Evolutionary conservation across 2,113 vertebrate genomes (phyloP).

Genomic region (Oceanites oceanicus): DNA sequence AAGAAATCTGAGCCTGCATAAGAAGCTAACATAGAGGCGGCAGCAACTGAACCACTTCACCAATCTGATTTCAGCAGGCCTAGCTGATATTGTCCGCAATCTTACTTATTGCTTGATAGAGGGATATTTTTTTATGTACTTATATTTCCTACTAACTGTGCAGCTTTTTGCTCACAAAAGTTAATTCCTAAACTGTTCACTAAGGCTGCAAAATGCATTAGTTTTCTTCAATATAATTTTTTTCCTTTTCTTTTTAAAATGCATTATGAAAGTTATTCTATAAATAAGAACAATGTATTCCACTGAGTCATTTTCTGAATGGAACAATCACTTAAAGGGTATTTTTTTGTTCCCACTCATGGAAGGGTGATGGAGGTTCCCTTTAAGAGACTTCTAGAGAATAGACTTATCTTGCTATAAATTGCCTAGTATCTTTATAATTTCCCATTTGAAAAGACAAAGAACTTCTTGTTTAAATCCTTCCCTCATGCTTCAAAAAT

Average conservation of each 20-base stretch:
- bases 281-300: background rate
- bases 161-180: background rate
- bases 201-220: background rate
- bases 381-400: background rate
- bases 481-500: background rate
- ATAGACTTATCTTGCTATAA: background rate
- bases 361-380: background rate
- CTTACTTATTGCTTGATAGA: background rate
- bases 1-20: background rate
- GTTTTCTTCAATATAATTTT: background rate
- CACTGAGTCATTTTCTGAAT: background rate
- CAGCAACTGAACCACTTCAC: background rate
- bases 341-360: background rate
- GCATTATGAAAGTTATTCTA: background rate
- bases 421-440: background rate
- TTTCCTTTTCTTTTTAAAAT: background rate
- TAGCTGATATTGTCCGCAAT: background rate
- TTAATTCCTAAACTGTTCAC: background rate
- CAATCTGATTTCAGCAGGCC: background rate
- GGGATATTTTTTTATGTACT: background rate
- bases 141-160: background rate
- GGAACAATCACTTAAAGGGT: background rate
- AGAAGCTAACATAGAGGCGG: background rate
- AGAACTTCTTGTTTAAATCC: background rate
- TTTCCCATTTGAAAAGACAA: background rate